Evolutionary conservation across 2,113 vertebrate species (phyloP).

Genomic region (Tychaedon coryphoeus): DNA sequence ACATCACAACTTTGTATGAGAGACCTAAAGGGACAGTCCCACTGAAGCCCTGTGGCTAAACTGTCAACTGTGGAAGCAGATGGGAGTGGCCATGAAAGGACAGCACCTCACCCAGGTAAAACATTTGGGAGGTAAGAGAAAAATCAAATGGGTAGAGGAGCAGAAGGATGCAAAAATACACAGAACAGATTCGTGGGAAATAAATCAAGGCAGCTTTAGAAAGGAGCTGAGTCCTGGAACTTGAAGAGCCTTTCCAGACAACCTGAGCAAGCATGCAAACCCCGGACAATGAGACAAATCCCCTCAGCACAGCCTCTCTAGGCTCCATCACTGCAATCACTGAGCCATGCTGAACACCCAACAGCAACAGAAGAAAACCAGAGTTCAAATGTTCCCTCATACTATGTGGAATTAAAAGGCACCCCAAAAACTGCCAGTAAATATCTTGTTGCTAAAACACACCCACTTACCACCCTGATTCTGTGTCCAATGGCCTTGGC

Average conservation of each 20-base stretch:
- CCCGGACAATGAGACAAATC: rapidly evolving
- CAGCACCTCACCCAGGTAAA: neutral
- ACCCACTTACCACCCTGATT: slow-evolving; percentile 88
- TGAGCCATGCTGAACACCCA: neutral
- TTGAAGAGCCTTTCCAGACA: neutral
- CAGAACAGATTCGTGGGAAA: rapidly evolving
- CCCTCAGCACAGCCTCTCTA: neutral
- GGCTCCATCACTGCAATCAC: neutral
- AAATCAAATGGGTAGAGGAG: neutral
- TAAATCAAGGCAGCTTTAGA: neutral
- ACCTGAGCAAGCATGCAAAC: neutral
- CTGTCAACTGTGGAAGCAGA: neutral
- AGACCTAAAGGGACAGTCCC: neutral
- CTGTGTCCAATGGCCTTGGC: slow-evolving; percentile 97
- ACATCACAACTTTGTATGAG: neutral
- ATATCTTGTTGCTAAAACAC: neutral
- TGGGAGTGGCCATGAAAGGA: neutral
- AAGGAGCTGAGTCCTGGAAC: neutral
- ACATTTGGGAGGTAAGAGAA: neutral
- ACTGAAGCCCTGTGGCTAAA: neutral
- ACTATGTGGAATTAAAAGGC: neutral
- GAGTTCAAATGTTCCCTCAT: neutral
- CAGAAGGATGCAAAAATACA: neutral
- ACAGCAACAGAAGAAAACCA: neutral
- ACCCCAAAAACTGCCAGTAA: neutral